These are phyloP conservation scores for Pteropus rufus DNA, from an alignment of 2,797 vertebrate genomes.

Conservation along the genomic window DNA sequence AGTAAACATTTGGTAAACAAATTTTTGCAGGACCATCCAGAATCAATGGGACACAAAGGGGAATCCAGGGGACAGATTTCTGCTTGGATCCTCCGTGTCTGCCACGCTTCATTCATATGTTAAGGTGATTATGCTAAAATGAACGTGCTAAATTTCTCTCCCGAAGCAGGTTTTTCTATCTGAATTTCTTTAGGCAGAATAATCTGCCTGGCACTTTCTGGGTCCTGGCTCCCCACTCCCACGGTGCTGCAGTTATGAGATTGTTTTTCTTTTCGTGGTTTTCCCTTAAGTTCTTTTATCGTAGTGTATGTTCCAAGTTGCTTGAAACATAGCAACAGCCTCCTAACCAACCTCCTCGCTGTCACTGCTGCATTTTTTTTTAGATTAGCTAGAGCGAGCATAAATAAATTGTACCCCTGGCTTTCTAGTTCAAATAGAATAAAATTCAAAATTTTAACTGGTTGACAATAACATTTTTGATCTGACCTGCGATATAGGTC, in stretches of 20 bases:
- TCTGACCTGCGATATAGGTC: not conserved
- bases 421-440: not conserved
- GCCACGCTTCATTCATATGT: not conserved
- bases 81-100: not conserved
- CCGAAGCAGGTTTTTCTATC: not conserved
- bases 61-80: not conserved
- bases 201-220: not conserved
- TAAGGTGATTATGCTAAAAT: not conserved
- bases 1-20: not conserved
- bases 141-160: not conserved
- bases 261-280: not conserved
- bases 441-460: not conserved
- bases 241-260: not conserved
- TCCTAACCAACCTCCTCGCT: not conserved
- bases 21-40: not conserved
- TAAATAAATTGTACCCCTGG: not conserved
- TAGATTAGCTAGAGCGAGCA: not conserved
- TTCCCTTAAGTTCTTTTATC: not conserved
- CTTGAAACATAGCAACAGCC: not conserved
- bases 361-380: not conserved
- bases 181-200: not conserved
- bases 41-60: not conserved
- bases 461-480: not conserved
- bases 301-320: not conserved
- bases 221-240: not conserved